Evolutionary conservation across 2,888 invertebrate species (phyloP).

Genomic region (Eilema griseolum): DNA sequence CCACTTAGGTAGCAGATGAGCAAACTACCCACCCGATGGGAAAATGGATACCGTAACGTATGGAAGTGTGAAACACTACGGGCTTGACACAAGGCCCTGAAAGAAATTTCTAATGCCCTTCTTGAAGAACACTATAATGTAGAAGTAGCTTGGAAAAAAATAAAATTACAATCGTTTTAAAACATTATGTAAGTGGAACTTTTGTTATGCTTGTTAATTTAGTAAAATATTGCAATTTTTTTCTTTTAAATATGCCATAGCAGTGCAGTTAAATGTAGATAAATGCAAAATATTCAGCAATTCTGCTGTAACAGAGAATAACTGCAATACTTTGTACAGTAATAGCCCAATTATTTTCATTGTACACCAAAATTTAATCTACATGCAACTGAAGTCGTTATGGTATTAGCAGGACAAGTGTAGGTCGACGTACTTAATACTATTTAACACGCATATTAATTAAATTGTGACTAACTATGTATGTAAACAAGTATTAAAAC

Average conservation of each 20-base stretch:
- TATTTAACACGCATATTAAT: neutral
- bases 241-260: neutral
- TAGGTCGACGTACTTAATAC: conserved; percentile 4
- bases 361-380: conserved; percentile 18
- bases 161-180: too few species aligned
- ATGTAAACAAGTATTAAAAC: neutral
- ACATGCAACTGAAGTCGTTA: conserved; percentile 20
- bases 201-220: too few species aligned
- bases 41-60: too few species aligned
- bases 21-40: too few species aligned
- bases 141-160: too few species aligned
- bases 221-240: neutral
- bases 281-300: conserved; percentile 33
- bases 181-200: too few species aligned
- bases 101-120: too few species aligned
- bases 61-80: too few species aligned
- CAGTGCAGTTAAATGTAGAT: conserved; percentile 25
- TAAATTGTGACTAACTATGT: neutral
- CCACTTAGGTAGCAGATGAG: too few species aligned
- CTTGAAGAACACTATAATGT: too few species aligned
- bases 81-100: too few species aligned
- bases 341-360: conserved; percentile 39
- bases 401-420: neutral
- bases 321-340: conserved; percentile 34
- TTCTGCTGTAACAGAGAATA: conserved; percentile 25